Evolutionary conservation across 2,797 vertebrate genomes (phyloP), one percentile per base, ranked within the genome.

Genomic region (Podarcis lilfordi): DNA sequence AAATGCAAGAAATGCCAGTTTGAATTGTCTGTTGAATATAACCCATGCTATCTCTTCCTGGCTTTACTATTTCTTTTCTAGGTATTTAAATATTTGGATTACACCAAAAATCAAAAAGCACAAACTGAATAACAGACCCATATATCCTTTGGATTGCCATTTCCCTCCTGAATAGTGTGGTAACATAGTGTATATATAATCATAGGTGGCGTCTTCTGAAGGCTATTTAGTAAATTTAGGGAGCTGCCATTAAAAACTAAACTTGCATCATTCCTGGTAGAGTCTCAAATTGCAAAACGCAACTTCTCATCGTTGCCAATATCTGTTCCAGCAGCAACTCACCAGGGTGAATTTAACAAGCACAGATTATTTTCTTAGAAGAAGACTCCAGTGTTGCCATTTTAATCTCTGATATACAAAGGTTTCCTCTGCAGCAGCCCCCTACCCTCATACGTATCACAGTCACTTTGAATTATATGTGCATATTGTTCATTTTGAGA

Each of bases 401-500:
- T 32, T 50, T 77, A 71, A 0, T 87, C 71, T 84, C 11, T 55
- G n/a, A 82, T 66, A 27, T 4, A 3, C 50, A 61, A 85, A 45
- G n/a, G 88, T 8, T 89, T 90, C n/a, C 7, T 35, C 21, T 13
- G 78, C 35, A 32, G 37, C 37, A 8, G 21, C 21, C 25, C 72
- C 17, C 25, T 11, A 35, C n/a, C 79, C n/a, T 6, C n/a, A 32
- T 2, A 32, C 71, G 19, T 74, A 81, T 90, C 82, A 72, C 50
- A 40, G 15, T 45, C 25, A 43, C 80, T 76, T 68, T 86, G 78
- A 76, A 85, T 89, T 59, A 79, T 29, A 29, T 8, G 66, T 75
- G 68, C 7, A 10, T 29, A 32, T 86, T 76, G 10, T 72, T 66
- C 86, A 89, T 88, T 69, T 88, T 32, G 89, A 84, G n/a, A 84